These are phyloP conservation scores for Misgurnus anguillicaudatus DNA, from an alignment of 2,113 vertebrate species.

Conservation along the genomic window DNA sequence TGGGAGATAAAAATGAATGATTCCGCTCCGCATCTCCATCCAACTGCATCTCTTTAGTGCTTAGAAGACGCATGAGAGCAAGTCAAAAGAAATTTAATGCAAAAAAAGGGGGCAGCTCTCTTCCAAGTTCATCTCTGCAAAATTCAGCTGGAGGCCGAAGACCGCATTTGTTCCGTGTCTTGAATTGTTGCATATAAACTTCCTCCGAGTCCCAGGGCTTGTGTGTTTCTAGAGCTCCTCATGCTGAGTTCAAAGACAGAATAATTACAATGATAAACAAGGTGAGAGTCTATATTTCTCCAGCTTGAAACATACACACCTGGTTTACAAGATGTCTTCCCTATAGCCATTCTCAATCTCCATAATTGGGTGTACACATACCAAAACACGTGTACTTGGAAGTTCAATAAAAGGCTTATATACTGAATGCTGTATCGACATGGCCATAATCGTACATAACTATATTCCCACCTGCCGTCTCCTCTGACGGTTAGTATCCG, in stretches of 20 bases:
- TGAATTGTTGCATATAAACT: slow-evolving; percentile 66
- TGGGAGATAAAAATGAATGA: slow-evolving; percentile 77
- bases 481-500: slow-evolving; percentile 24
- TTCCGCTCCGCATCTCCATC: slow-evolving; percentile 71
- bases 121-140: slow-evolving; percentile 64
- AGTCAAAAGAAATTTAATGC: slow-evolving; percentile 63
- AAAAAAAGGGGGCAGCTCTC: slow-evolving; percentile 56
- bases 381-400: slow-evolving; percentile 13
- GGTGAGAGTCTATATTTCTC: slow-evolving; percentile 58
- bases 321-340: slow-evolving; percentile 74
- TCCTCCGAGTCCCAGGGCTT: slow-evolving; percentile 64
- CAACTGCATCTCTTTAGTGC: slow-evolving; percentile 72
- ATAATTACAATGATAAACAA: slow-evolving; percentile 80
- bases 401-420: slow-evolving; percentile 31
- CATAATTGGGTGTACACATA: slow-evolving; percentile 71
- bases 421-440: slow-evolving; percentile 4
- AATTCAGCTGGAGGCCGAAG: slow-evolving; percentile 59
- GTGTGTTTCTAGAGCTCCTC: slow-evolving; percentile 65
- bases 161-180: slow-evolving; percentile 52
- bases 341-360: slow-evolving; percentile 70
- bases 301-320: slow-evolving; percentile 71
- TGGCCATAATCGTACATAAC: slow-evolving; percentile 8
- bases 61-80: slow-evolving; percentile 62
- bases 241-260: slow-evolving; percentile 70
- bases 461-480: neutral